Evolutionary conservation across 2,888 invertebrate species (phyloP).

Genomic region (Apodemia zela): DNA sequence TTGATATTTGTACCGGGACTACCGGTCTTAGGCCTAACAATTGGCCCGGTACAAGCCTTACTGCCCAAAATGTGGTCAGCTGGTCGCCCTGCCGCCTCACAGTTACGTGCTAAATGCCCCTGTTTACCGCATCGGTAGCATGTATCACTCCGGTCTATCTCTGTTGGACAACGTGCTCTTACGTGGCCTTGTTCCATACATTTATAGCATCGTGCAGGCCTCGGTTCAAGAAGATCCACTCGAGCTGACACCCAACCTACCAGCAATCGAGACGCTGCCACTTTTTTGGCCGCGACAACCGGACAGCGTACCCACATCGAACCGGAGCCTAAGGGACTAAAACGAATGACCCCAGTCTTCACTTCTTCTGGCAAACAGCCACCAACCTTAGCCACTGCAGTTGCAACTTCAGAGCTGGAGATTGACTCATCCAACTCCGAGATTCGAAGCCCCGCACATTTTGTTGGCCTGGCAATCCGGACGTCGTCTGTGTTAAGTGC

Average conservation of each 20-base stretch:
- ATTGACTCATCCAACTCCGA: constrained; percentile 25
- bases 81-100: constrained; percentile 18
- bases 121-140: constrained; percentile 32
- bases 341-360: neutral
- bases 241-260: constrained; percentile 23
- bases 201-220: constrained; percentile 24
- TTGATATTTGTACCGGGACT: neutral
- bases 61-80: constrained; percentile 18
- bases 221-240: constrained; percentile 19
- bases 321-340: neutral
- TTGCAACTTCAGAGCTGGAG: constrained; percentile 15
- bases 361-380: constrained; percentile 18
- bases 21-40: neutral
- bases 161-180: constrained; percentile 18
- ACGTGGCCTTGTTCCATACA: constrained; percentile 28
- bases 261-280: constrained; percentile 7
- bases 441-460: constrained; percentile 23
- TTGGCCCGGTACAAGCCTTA: constrained; percentile 8
- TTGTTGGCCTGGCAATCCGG: constrained; percentile 23
- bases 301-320: constrained; percentile 18
- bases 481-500: constrained; percentile 11
- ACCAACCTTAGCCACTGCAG: constrained; percentile 17
- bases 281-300: constrained; percentile 24
- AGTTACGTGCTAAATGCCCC: constrained; percentile 17
- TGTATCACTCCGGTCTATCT: constrained; percentile 17